These are phyloP conservation scores for Cephalopachus bancanus DNA, from an alignment of 2,797 vertebrate genomes.

Conservation along the genomic window DNA sequence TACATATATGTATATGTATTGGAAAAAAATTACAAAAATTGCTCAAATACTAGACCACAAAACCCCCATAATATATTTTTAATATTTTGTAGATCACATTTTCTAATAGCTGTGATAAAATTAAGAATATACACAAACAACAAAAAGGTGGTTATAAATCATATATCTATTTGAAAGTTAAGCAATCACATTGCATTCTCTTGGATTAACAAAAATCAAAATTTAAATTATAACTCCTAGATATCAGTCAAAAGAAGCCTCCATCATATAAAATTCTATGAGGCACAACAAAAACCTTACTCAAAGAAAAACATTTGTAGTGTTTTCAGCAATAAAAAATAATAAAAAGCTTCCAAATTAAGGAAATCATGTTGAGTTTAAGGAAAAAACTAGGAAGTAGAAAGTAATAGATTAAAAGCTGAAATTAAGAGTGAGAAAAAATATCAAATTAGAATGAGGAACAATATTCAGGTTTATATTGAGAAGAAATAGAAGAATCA, in stretches of 20 bases:
- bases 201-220: conserved; percentile 37
- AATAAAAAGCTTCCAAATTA: not conserved
- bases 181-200: not conserved
- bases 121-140: conserved; percentile 3
- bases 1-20: not conserved
- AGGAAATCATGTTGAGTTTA: not conserved
- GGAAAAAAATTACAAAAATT: conserved; percentile 8
- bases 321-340: not conserved
- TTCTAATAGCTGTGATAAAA: not conserved
- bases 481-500: not conserved
- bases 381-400: not conserved
- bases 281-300: not conserved
- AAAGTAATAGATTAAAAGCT: not conserved
- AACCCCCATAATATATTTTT: not conserved
- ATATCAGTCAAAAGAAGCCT: conserved; percentile 16
- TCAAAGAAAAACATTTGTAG: not conserved
- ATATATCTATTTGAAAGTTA: not conserved
- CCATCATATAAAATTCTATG: not conserved
- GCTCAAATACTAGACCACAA: not conserved
- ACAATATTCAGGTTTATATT: not conserved
- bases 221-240: not conserved
- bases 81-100: not conserved
- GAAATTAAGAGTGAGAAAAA: not conserved
- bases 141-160: not conserved
- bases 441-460: not conserved